Percentiles rank a stretch among this genome's conserved stretches.
phyloP scores from a whole-genome alignment of 2,888 invertebrate genomes.

The Megalurothrips usitatus region DNA sequence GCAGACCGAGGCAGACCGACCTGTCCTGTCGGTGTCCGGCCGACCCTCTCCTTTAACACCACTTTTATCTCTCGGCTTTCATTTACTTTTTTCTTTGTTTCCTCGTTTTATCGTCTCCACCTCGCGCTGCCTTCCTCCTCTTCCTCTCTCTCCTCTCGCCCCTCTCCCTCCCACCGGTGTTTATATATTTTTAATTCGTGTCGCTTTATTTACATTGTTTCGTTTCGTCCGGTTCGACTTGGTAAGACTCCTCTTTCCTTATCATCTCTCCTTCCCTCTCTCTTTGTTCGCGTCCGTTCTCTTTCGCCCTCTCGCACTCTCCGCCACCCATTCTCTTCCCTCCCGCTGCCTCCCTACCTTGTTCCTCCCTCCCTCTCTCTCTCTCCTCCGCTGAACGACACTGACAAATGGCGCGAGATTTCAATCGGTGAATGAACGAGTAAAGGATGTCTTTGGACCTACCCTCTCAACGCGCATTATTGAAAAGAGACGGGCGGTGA shows the following conservation, averaged over 20 bases:
- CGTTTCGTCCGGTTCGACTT: not conserved
- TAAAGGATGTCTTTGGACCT: constrained; percentile 8
- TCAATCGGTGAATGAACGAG: constrained; percentile 58
- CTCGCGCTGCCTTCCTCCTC: not conserved
- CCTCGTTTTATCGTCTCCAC: constrained; percentile 14
- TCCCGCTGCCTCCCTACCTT: constrained; percentile 33
- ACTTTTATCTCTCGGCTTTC: constrained; percentile 17
- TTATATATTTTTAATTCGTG: constrained; percentile 27
- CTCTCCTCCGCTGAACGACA: constrained; percentile 49
- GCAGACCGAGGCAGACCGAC: not conserved
- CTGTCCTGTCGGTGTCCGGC: constrained; percentile 2
- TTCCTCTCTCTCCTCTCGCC: not conserved
- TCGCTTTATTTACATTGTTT: constrained; percentile 26
- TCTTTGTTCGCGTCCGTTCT: constrained; percentile 31
- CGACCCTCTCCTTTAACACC: constrained; percentile 19
- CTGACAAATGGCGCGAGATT: constrained; percentile 75
- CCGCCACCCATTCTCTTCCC: constrained; percentile 33
- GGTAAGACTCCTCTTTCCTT: not conserved
- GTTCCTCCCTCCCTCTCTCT: constrained; percentile 35
- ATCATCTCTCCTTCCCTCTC: not conserved
- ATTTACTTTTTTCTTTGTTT: not conserved
- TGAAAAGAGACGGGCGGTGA: constrained; percentile 6
- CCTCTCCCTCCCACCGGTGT: constrained; percentile 43
- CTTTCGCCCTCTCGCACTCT: constrained; percentile 41
- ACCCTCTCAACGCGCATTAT: not conserved